phyloP scores from a whole-genome alignment of 2,888 invertebrate genomes.

The Mimas tiliae region DNA sequence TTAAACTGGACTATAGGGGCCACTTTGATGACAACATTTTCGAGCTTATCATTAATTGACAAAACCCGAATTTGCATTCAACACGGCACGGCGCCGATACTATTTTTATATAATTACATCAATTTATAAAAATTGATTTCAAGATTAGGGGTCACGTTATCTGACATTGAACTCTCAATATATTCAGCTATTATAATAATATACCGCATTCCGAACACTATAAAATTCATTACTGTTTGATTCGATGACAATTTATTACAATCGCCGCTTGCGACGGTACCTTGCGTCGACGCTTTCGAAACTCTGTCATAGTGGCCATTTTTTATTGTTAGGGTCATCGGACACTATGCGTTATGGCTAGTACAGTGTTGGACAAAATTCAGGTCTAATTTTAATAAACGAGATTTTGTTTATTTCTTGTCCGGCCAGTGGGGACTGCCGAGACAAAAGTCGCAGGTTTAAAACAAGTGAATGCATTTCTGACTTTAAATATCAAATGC shows the following conservation, averaged over 20 bases:
- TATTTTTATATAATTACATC: background rate
- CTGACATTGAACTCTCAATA: slow-evolving; percentile 9
- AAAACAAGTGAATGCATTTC: too few relatives aligned
- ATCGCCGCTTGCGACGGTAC: slow-evolving; percentile 19
- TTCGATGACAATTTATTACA: slow-evolving; percentile 26
- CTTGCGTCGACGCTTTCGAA: slow-evolving; percentile 59
- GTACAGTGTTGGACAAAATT: slow-evolving; percentile 20
- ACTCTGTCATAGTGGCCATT: slow-evolving; percentile 69
- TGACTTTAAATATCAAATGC: too few relatives aligned
- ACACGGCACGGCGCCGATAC: background rate
- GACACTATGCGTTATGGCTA: slow-evolving; percentile 63
- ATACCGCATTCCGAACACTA: slow-evolving; percentile 16
- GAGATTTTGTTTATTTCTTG: too few relatives aligned
- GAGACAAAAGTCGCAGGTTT: too few relatives aligned
- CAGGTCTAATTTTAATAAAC: background rate
- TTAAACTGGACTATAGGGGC: too few relatives aligned
- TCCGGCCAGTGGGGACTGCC: too few relatives aligned
- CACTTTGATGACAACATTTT: background rate
- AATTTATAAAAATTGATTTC: slow-evolving; percentile 9
- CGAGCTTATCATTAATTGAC: background rate
- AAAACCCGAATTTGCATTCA: background rate
- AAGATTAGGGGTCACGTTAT: background rate
- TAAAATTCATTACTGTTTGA: slow-evolving; percentile 22
- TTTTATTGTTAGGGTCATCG: slow-evolving; percentile 78
- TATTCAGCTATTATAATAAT: slow-evolving; percentile 8